Percentiles rank a stretch among this genome's conserved stretches.
These are phyloP conservation scores for Drosophila kanekoi DNA, from an alignment of 2,888 invertebrate species.

Conservation along the genomic window DNA sequence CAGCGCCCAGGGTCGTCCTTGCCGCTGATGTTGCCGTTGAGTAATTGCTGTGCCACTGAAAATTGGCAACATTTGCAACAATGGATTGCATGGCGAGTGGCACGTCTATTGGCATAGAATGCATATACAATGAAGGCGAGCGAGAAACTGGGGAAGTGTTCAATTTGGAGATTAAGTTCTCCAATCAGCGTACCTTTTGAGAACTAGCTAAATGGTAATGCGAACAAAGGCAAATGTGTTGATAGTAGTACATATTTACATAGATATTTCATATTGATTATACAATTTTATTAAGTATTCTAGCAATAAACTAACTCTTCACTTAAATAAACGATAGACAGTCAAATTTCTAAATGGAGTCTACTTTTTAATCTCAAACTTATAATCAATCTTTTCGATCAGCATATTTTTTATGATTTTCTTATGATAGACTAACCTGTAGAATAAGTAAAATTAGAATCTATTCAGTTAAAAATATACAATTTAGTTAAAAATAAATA, in stretches of 20 bases:
- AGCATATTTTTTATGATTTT: too few relatives aligned
- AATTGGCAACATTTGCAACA: constrained; percentile 57
- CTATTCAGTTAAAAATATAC: too few relatives aligned
- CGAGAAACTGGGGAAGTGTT: background rate
- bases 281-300: too few relatives aligned
- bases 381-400: too few relatives aligned
- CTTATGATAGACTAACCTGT: too few relatives aligned
- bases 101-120: background rate
- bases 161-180: background rate
- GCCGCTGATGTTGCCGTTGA: constrained; percentile 44
- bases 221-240: background rate
- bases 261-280: background rate
- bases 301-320: too few relatives aligned
- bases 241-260: background rate
- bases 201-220: background rate
- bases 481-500: too few relatives aligned
- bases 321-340: too few relatives aligned
- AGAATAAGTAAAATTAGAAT: too few relatives aligned
- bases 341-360: too few relatives aligned
- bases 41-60: constrained; percentile 61
- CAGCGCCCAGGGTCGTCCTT: constrained; percentile 31
- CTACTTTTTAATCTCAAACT: too few relatives aligned
- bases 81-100: constrained; percentile 8
- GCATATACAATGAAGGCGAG: background rate
- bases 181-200: too few relatives aligned